These are phyloP conservation scores for Crypturellus undulatus DNA, from an alignment of 2,113 vertebrate species.

Conservation along the genomic window DNA sequence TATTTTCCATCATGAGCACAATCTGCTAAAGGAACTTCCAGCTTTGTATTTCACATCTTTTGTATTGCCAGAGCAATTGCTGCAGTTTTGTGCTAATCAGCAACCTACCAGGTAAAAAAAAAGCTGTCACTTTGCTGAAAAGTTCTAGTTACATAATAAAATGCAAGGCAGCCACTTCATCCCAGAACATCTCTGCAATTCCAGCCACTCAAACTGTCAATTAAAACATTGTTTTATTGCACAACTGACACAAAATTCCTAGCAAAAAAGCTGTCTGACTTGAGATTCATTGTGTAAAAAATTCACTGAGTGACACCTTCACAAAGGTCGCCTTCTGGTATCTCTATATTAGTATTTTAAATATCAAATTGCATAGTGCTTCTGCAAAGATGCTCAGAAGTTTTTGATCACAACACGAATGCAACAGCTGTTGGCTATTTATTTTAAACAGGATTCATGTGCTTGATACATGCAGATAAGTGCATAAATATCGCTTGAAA, in stretches of 20 bases:
- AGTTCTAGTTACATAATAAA: background rate
- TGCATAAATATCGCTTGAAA: background rate
- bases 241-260: background rate
- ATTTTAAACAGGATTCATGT: background rate
- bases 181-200: background rate
- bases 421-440: background rate
- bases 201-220: constrained; percentile 4
- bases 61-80: background rate
- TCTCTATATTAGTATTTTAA: background rate
- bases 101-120: background rate
- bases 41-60: background rate
- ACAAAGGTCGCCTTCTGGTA: background rate
- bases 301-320: background rate
- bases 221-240: constrained; percentile 7
- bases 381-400: background rate
- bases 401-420: background rate
- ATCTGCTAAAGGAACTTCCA: background rate
- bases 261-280: background rate
- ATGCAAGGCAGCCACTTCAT: background rate
- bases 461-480: fast-evolving
- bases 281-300: background rate
- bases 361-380: background rate
- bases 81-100: background rate
- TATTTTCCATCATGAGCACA: background rate
- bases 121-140: background rate